Conservation (phyloP, 2,888 invertebrate genomes). For the Hemithea aestivaria region DNA sequence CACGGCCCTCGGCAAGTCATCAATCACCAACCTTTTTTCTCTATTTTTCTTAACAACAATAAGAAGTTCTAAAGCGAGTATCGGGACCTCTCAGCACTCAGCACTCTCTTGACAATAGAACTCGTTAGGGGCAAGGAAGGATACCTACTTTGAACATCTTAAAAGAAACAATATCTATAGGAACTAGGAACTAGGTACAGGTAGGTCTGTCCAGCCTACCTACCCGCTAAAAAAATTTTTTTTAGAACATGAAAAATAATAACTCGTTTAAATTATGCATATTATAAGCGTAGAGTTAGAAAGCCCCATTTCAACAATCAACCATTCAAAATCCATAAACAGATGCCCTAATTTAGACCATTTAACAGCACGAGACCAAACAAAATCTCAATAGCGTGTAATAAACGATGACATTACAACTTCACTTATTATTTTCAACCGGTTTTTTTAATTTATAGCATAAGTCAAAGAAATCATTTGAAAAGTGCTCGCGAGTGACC, state of each 20-base stretch:
- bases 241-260: no score
- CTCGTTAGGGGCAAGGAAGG: conserved; percentile 39
- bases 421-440: conserved; percentile 33
- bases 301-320: no score
- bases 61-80: no score
- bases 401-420: conserved; percentile 44
- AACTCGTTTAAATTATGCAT: conserved; percentile 6
- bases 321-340: conserved; percentile 17
- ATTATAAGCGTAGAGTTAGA: no score
- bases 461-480: no score
- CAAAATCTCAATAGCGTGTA: conserved; percentile 43
- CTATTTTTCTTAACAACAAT: no score
- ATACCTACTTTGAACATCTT: no score
- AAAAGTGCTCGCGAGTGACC: conserved; percentile 51
- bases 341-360: conserved; percentile 35
- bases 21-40: conserved; percentile 25
- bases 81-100: no score
- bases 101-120: conserved; percentile 38
- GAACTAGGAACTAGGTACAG: no score
- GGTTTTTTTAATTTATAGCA: conserved; percentile 45
- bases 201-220: no score
- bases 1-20: conserved; percentile 25
- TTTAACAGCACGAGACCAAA: conserved; percentile 51
- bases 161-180: no score
- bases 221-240: no score